These are phyloP conservation scores for Pangasius mekongensis DNA, from an alignment of 2,797 vertebrate genomes.

Conservation along the genomic window DNA sequence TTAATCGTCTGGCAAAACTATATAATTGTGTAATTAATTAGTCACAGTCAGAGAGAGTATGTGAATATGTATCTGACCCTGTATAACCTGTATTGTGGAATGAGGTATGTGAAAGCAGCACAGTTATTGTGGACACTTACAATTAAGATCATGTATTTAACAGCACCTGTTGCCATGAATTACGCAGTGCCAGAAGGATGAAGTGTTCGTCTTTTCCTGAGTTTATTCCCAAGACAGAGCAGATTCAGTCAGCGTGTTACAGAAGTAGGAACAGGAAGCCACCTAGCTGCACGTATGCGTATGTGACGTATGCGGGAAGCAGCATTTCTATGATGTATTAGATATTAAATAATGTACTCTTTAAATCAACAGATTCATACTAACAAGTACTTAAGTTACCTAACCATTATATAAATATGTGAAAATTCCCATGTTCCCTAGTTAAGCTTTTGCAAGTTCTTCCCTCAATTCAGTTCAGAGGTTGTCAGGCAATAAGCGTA, in stretches of 20 bases:
- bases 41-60: background rate
- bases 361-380: background rate
- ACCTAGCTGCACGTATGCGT: background rate
- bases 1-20: background rate
- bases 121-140: background rate
- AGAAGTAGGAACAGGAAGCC: background rate
- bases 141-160: background rate
- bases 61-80: background rate
- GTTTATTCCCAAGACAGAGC: constrained; percentile 16
- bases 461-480: background rate
- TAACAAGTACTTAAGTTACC: background rate
- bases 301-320: background rate
- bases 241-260: background rate
- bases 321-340: background rate
- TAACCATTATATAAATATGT: background rate
- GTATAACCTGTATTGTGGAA: background rate
- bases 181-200: background rate
- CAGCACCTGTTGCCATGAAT: background rate
- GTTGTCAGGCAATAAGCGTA: background rate
- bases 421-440: background rate
- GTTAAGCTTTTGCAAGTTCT: background rate
- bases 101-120: background rate
- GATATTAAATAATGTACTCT: background rate
- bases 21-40: background rate
- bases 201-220: background rate